These are phyloP conservation scores for Callinectes sapidus DNA, from an alignment of 2,888 invertebrate species.

Conservation along the genomic window DNA sequence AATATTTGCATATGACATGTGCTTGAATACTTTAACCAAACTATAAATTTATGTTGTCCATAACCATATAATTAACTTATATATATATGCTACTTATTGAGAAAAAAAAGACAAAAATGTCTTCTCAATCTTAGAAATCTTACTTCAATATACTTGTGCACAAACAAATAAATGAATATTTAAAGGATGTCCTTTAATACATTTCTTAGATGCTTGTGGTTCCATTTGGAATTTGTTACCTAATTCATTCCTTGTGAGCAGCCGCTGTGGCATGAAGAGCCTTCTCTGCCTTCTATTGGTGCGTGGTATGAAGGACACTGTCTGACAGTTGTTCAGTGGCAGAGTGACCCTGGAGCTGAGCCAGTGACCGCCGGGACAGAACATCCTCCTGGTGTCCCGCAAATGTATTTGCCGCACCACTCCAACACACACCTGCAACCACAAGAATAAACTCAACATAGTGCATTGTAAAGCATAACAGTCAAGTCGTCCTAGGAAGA, in stretches of 20 bases:
- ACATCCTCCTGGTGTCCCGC: slow-evolving; percentile 88
- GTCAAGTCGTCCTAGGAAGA: no score
- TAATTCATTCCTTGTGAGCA: slow-evolving; percentile 80
- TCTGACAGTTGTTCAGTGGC: slow-evolving; percentile 74
- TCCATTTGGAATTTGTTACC: slow-evolving; percentile 73
- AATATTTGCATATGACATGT: neutral
- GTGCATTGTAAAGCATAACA: neutral
- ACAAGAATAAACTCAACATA: neutral
- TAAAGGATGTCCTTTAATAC: neutral
- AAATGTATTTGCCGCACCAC: slow-evolving; percentile 84
- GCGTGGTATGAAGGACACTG: slow-evolving; percentile 77
- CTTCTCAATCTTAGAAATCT: neutral
- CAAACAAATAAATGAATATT: neutral
- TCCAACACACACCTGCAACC: slow-evolving; percentile 68
- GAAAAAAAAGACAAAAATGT: neutral
- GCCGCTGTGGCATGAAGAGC: slow-evolving; percentile 80
- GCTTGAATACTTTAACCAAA: neutral
- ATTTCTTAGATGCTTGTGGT: neutral
- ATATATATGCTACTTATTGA: neutral
- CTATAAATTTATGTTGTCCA: neutral
- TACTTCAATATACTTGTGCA: neutral
- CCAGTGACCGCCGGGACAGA: slow-evolving; percentile 86
- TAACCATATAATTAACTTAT: neutral
- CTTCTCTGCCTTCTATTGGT: slow-evolving; percentile 76
- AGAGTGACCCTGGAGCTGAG: slow-evolving; percentile 78